Evolutionary conservation across 2,797 vertebrate species (phyloP), one percentile per base, ranked within the genome.

Genomic region (Morus bassanus): DNA sequence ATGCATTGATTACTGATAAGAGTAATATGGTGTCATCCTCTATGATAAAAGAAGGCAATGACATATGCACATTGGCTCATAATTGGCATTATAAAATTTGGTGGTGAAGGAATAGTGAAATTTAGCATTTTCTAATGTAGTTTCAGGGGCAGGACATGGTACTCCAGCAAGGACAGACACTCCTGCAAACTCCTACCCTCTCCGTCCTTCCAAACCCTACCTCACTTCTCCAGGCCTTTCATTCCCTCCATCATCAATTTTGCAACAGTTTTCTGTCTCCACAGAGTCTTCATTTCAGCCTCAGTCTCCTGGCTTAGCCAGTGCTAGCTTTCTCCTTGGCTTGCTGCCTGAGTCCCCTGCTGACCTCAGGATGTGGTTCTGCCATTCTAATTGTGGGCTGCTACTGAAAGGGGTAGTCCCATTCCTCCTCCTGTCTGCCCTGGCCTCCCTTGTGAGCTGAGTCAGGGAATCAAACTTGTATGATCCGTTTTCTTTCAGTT

Each of bases 281-380:
- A 23, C 1, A 83, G 85, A 28, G 56, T 91, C 73, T 70, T 74
- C 39, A 21, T 93, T 95, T 84, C 91, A 93, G 79, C 85, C 76
- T 92, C 69, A 73, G 88, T 59, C 92, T 96, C 79, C 76, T 95
- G 88, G 89, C 95, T 90, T 84, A 73, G 89, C 89, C 91, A 84
- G 61, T 59, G 73, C 85, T 93, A 93, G 50, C 74, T 95, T 90
- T 94, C 82, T 96, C 43, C 85, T 90, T 95, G 96, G 96, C 94
- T 84, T 84, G 43, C 76, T 96, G 96, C 96, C 96, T 0, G 33
- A 94, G 94, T 96, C 79, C 91, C 91, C 92, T 88, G 91, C 89
- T 96, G 95, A 96, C 91, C 95, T 96, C 96, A 91, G 95, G 95
- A 94, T 96, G 95, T 93, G 94, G 91, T 91, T 94, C 92, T 97